Evolutionary conservation across 1,140 invertebrate species (phyloP), one percentile per base, ranked within the genome.

Genomic region (Calephelis nemesis): DNA sequence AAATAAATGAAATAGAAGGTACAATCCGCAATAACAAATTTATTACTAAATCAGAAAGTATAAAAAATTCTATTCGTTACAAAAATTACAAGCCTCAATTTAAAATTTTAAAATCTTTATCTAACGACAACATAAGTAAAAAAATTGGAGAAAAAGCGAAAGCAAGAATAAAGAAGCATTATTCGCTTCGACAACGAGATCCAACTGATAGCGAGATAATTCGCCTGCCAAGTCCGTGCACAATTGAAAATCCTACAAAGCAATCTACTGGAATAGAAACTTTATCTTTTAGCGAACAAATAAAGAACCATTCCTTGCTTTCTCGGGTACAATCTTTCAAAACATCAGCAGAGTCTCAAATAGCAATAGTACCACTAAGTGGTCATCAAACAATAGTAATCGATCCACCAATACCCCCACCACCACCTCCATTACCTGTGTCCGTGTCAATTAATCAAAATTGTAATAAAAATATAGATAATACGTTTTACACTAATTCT

Each of bases 321-420:
- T 89, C 89, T 13, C 74, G 88, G 71, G 88, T 90, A 13, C 87
- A 91, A 75, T 91, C 89, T 45, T 91, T 91, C 63, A 91, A 91
- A 73, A 86, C 87, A 67, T 85, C 83, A n/a, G 79, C 83, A 11
- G 82, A 89, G 65, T 85, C 89, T 50, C 90, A 87, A 72, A 87
- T 92, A 64, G 81, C 90, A 48, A 87, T 92, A 58, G 79, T 92
- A 50, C 92, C 92, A 67, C 72, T 92, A 68, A 92, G 92, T 77
- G 92, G 92, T 63, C 91, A 92, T 76, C 92, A 92, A 83, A 92
- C 92, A n/a, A 88, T 92, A 71, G 84, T 92, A 52, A 86, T 92
- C 63, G 81, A 92, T 79, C 89, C 91, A 63, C 90, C 90, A 39
- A 58, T 92, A 50, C 72, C 71, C 49, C 83, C 86, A 73, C 75